Conservation (phyloP, 1,140 invertebrate species). For the Thrips palmi region DNA sequence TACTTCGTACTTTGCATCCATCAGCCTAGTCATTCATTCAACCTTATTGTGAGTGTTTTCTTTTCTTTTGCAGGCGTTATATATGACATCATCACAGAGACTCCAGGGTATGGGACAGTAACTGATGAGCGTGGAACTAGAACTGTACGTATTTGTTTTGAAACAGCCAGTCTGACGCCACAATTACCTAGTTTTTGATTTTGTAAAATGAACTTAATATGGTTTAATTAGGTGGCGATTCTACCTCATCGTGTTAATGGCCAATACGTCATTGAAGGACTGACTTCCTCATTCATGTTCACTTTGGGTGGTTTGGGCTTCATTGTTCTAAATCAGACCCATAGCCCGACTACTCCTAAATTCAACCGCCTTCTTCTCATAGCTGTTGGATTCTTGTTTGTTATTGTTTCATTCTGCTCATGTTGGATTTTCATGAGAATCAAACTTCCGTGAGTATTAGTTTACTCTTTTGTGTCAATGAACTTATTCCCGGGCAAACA, state of each 20-base stretch:
- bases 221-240: slow-evolving; percentile 60
- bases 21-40: neutral
- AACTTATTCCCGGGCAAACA: slow-evolving; percentile 11
- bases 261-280: slow-evolving; percentile 97
- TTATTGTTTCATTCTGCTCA: slow-evolving; percentile 86
- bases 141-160: slow-evolving; percentile 39
- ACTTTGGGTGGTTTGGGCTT: slow-evolving; percentile 90
- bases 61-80: slow-evolving; percentile 64
- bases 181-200: slow-evolving; percentile 1
- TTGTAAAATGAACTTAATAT: neutral
- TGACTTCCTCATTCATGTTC: slow-evolving; percentile 93
- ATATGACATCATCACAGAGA: slow-evolving; percentile 97
- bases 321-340: slow-evolving; percentile 88
- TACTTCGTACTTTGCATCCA: neutral
- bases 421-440: slow-evolving; percentile 99
- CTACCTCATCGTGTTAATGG: slow-evolving; percentile 98
- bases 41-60: neutral
- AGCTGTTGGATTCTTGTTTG: slow-evolving; percentile 80
- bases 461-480: too few relatives aligned
- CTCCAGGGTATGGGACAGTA: slow-evolving; percentile 91
- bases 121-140: slow-evolving; percentile 90
- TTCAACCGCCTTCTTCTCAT: slow-evolving; percentile 83
- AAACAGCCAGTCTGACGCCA: slow-evolving; percentile 5
- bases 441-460: slow-evolving; percentile 68
- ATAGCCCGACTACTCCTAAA: slow-evolving; percentile 78